Percentiles rank a stretch among this genome's conserved stretches.
phyloP scores from a whole-genome alignment of 1,140 invertebrate genomes.

The Prorops nasuta region DNA sequence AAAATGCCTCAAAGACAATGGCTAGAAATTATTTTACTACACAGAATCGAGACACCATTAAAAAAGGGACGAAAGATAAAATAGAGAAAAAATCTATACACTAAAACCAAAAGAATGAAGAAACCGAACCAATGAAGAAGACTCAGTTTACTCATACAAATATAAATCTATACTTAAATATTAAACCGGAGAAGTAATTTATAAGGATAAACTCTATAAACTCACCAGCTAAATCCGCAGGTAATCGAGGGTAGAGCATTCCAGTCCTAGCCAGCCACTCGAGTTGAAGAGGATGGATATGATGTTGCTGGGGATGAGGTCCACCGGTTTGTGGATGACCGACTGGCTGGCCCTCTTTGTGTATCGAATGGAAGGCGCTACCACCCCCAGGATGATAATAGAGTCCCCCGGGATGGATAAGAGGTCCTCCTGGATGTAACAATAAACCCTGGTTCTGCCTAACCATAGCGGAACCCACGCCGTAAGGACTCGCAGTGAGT shows the following conservation, averaged over 20 bases:
- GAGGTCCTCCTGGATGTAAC: conserved; percentile 43
- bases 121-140: too few species aligned
- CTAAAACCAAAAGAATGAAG: too few species aligned
- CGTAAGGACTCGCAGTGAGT: conserved; percentile 29
- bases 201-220: too few species aligned
- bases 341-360: conserved; percentile 46
- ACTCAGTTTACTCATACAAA: too few species aligned
- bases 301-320: conserved; percentile 48
- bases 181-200: too few species aligned
- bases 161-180: too few species aligned
- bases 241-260: conserved; percentile 81
- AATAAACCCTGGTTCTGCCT: conserved; percentile 45
- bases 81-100: too few species aligned
- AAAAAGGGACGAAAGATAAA: too few species aligned
- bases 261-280: conserved; percentile 82
- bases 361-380: conserved; percentile 54
- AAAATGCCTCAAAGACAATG: too few species aligned
- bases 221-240: conserved; percentile 62
- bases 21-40: too few species aligned
- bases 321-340: conserved; percentile 41
- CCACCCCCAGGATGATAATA: conserved; percentile 48
- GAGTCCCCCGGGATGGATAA: conserved; percentile 45
- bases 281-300: conserved; percentile 78
- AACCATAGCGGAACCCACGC: conserved; percentile 28
- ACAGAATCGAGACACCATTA: too few species aligned